Conservation (phyloP, 1,140 invertebrate species). For the Monomorium pharaonis region DNA sequence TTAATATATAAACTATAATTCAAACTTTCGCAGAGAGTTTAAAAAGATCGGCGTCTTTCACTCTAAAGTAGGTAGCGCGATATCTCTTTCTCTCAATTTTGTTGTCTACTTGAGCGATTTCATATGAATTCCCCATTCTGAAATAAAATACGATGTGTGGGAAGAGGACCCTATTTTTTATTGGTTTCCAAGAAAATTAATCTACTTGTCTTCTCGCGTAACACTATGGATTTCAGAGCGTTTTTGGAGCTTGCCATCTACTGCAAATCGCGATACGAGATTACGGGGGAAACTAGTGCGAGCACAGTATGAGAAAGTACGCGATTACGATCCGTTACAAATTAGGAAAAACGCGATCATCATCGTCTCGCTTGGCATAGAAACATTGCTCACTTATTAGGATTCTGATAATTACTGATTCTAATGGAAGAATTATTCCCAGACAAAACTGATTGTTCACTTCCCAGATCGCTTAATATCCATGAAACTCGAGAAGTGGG, state of each 20-base stretch:
- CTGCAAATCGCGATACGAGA: background rate
- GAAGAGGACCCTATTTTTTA: background rate
- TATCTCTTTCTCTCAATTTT: background rate
- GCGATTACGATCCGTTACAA: conserved; percentile 51
- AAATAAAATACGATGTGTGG: background rate
- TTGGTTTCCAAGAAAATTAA: background rate
- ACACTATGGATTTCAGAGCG: background rate
- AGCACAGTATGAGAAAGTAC: conserved; percentile 25
- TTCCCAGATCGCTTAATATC: conserved; percentile 20
- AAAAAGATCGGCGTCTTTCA: conserved; percentile 1
- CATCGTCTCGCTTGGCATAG: conserved; percentile 3
- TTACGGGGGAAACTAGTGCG: conserved; percentile 30
- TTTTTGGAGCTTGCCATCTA: conserved; percentile 13
- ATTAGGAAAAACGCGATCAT: conserved; percentile 53
- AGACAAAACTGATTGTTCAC: background rate
- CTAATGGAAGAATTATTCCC: conserved; percentile 29
- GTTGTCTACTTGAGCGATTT: background rate
- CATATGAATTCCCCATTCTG: background rate
- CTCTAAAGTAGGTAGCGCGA: background rate
- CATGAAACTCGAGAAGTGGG: conserved; percentile 10
- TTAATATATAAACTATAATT: conserved; percentile 28
- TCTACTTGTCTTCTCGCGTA: background rate
- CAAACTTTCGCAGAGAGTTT: conserved; percentile 5
- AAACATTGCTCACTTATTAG: conserved; percentile 1
- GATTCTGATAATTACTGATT: conserved; percentile 20